Conservation (phyloP, 2,797 vertebrate species). For the Malurus splendens region DNA sequence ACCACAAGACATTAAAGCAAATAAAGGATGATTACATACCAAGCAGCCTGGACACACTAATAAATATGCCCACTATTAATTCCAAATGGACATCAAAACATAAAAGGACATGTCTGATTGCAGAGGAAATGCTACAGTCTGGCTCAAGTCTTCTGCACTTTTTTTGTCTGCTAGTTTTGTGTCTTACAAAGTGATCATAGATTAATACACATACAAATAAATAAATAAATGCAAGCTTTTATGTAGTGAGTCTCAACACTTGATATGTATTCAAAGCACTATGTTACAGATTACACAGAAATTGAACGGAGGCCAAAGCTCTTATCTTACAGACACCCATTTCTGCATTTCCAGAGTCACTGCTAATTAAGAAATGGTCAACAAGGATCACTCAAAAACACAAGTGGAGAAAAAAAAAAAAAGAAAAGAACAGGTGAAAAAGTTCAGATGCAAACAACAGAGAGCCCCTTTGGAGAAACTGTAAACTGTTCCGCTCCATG, state of each 20-base stretch:
- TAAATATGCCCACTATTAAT: not conserved
- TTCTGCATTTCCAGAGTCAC: not conserved
- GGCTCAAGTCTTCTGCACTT: not conserved
- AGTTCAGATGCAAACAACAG: not conserved
- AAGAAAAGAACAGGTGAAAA: not conserved
- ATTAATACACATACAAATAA: not conserved
- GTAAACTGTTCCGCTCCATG: not conserved
- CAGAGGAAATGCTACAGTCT: not conserved
- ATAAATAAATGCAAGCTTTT: not conserved
- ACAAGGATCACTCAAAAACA: not conserved
- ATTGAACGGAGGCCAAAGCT: not conserved
- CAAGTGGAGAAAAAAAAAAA: not conserved
- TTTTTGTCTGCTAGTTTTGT: not conserved
- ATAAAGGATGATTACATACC: not conserved
- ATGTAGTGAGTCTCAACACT: not conserved
- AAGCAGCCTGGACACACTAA: not conserved
- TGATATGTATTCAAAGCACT: not conserved
- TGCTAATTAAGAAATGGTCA: not conserved
- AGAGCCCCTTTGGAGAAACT: not conserved
- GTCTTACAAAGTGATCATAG: not conserved
- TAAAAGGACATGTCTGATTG: not conserved
- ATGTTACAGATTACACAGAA: not conserved
- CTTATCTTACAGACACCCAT: not conserved
- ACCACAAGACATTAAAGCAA: not conserved
- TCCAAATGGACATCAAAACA: not conserved